These are phyloP conservation scores for Pagetopsis macropterus DNA, from an alignment of 2,797 vertebrate species.

Conservation along the genomic window DNA sequence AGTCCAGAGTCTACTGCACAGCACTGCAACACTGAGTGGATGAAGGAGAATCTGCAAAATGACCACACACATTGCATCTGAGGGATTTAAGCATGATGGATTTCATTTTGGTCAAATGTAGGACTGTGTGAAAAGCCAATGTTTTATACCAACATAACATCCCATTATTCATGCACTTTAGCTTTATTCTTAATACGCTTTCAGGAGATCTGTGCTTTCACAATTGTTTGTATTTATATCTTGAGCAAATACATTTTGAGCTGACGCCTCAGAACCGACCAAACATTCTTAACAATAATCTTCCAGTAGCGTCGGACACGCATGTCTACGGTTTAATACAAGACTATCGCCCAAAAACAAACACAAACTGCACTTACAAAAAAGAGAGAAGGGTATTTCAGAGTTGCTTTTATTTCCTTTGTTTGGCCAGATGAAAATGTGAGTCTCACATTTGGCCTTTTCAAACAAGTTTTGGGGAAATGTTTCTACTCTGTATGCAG, in stretches of 20 bases:
- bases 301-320: not conserved
- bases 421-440: slow-evolving; percentile 60
- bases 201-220: not conserved
- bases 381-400: slow-evolving; percentile 27
- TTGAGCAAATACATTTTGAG: not conserved
- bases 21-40: slow-evolving; percentile 1
- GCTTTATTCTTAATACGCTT: not conserved
- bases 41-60: not conserved
- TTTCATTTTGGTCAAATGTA: not conserved
- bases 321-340: slow-evolving; percentile 12
- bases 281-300: not conserved
- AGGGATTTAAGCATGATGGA: not conserved
- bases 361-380: slow-evolving; percentile 28
- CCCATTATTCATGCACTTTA: not conserved
- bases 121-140: not conserved
- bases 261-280: not conserved
- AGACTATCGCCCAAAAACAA: slow-evolving; percentile 17
- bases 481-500: slow-evolving; percentile 71
- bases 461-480: slow-evolving; percentile 72
- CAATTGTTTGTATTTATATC: not conserved
- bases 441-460: slow-evolving; percentile 74
- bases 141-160: not conserved
- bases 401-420: slow-evolving; percentile 52
- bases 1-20: not conserved
- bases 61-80: not conserved